These are phyloP conservation scores for Passer montanus DNA, from an alignment of 2,113 vertebrate species.

Conservation along the genomic window DNA sequence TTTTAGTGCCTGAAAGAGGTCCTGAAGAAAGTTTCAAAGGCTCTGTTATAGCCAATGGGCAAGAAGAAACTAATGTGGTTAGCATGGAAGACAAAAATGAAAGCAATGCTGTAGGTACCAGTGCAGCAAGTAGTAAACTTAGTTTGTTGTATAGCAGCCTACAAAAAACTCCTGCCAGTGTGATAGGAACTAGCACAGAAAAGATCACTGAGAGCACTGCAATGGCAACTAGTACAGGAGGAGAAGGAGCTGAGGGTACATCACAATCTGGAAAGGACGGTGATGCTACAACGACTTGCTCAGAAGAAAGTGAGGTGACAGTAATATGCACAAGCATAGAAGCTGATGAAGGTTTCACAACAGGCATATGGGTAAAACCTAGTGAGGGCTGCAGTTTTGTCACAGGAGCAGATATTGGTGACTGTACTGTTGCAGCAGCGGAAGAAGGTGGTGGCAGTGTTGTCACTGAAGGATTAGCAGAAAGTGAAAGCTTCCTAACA, in stretches of 20 bases:
- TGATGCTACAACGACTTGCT: conserved; percentile 69
- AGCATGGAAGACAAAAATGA: conserved; percentile 45
- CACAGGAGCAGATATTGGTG: conserved; percentile 27
- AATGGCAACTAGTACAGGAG: conserved; percentile 69
- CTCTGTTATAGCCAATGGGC: not conserved
- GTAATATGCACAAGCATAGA: conserved; percentile 75
- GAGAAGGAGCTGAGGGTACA: not conserved
- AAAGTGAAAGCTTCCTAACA: conserved; percentile 72
- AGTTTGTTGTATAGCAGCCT: not conserved
- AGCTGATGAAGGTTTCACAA: conserved; percentile 74
- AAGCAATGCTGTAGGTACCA: conserved; percentile 67
- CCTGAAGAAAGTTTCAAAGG: not conserved
- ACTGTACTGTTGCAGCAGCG: conserved; percentile 72
- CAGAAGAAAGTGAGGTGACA: not conserved
- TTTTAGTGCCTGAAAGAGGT: not conserved
- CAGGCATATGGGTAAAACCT: not conserved
- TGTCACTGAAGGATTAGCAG: conserved; percentile 74
- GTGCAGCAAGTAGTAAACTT: not conserved
- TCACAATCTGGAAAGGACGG: conserved; percentile 21
- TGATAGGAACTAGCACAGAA: conserved; percentile 49
- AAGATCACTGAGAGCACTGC: conserved; percentile 18
- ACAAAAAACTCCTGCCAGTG: not conserved
- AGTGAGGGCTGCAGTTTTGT: not conserved
- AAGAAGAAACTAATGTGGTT: not conserved
- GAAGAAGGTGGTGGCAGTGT: conserved; percentile 68